Evolutionary conservation across 2,113 vertebrate genomes (phyloP).

Genomic region (Lates calcarifer): DNA sequence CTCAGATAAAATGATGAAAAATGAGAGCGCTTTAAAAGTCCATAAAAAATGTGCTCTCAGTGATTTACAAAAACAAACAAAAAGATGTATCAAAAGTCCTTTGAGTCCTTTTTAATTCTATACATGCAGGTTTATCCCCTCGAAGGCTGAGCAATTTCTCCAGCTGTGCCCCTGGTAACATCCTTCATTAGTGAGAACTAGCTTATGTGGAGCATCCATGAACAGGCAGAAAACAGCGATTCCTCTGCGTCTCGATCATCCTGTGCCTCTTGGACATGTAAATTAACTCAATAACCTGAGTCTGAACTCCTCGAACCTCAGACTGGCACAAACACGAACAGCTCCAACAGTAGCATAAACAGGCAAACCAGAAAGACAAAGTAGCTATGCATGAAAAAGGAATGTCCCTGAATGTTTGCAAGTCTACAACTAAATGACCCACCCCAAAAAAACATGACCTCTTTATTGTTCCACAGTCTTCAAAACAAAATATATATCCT

Average conservation of each 20-base stretch:
- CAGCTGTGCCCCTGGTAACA: constrained; percentile 36
- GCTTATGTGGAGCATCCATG: constrained; percentile 54
- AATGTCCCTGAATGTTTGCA: constrained; percentile 79
- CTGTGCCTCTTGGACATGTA: constrained; percentile 19
- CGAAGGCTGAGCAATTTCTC: constrained; percentile 35
- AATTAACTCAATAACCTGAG: constrained; percentile 32
- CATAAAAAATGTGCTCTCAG: constrained; percentile 70
- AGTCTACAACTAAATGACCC: constrained; percentile 59
- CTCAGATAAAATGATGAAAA: constrained; percentile 55
- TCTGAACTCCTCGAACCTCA: constrained; percentile 39
- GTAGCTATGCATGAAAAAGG: constrained; percentile 46
- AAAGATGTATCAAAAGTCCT: constrained; percentile 68
- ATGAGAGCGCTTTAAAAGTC: constrained; percentile 51
- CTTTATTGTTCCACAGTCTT: constrained; percentile 58
- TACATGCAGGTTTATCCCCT: constrained; percentile 31
- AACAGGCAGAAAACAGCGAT: constrained; percentile 3
- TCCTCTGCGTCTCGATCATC: neutral
- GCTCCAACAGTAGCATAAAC: constrained; percentile 13
- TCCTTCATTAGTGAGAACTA: constrained; percentile 53
- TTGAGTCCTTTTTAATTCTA: constrained; percentile 43
- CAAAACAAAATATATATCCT: constrained; percentile 54
- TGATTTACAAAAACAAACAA: constrained; percentile 64
- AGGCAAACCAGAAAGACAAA: constrained; percentile 38
- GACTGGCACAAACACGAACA: constrained; percentile 48
- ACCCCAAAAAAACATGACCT: constrained; percentile 29